Base-by-base conservation (phyloP, 2,888 invertebrate genomes). In the Coremacera marginata region DNA sequence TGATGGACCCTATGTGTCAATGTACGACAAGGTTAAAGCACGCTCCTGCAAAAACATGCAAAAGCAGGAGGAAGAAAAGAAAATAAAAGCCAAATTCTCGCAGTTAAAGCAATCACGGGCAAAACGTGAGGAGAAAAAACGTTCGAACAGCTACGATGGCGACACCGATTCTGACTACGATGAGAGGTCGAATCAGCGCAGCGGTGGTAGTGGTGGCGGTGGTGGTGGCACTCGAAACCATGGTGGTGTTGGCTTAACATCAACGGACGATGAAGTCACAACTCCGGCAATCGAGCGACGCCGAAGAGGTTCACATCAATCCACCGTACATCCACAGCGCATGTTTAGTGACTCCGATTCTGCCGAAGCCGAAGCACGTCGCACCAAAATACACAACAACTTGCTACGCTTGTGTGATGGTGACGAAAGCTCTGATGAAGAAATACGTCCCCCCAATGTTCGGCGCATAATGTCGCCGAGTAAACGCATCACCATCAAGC, bases 21-120 rank as follows among this genome's bases (percentile, higher is more conserved):
- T 98, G 98, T 98, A 98, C 88, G 98, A 98, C 88, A 98, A 98
- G 90, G 97, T 97, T 0, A 97, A 97, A 89, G 97, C 97, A 3
- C 92, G 97, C 57, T 96, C 97, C 31, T 96, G 96, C 84, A 96
- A 97, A 89, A 97, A 96, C 88, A 95, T 96, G 94, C 95, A 96
- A 87, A 96, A 96, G 86, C 94, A 96, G 86, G 95, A 95, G 86
- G 96, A 96, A 88, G 95, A 96, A 89, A 96, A 96, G 87, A 96
- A 96, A 86, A 93, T 95, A 73, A 95, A 96, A 89, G 96, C 96
- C 9, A 96, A 96, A 89, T 97, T 97, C 86, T 94, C 94, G 82
- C 95, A 95, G 85, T 87, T 97, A 78, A 96, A 97, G 87, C 95
- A 96, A 88, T 94, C 95, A 85, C 92, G 96, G 81, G 96, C 96